These are phyloP conservation scores for Platysternon megacephalum DNA, from an alignment of 2,113 vertebrate genomes.

Conservation along the genomic window DNA sequence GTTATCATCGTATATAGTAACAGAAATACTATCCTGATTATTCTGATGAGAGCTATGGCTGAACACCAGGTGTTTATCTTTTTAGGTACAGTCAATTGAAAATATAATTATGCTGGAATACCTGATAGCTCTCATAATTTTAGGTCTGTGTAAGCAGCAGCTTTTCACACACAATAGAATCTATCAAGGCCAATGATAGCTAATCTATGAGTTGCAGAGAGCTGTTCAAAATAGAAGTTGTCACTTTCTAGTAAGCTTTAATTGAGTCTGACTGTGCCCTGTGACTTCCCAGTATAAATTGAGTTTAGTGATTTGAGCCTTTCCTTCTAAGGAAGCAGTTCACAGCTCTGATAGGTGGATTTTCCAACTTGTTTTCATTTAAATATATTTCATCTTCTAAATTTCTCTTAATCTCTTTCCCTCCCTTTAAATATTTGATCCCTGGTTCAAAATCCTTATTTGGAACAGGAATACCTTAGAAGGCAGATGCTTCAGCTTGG, in stretches of 20 bases:
- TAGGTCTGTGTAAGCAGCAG: background rate
- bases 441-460: background rate
- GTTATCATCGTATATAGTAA: background rate
- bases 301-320: background rate
- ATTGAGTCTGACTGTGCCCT: background rate
- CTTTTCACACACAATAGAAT: background rate
- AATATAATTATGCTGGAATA: background rate
- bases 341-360: background rate
- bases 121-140: conserved; percentile 13
- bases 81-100: background rate
- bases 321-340: background rate
- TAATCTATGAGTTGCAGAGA: background rate
- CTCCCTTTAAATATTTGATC: background rate
- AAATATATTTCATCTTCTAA: background rate
- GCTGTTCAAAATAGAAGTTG: background rate
- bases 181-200: background rate
- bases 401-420: background rate
- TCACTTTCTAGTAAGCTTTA: background rate
- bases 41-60: background rate
- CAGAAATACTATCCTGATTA: background rate
- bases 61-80: background rate
- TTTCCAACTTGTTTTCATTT: background rate
- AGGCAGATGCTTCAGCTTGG: background rate
- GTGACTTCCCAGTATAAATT: background rate
- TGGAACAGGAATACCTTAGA: background rate